Evolutionary conservation across 2,888 invertebrate genomes (phyloP).

Genomic region (Carabus problematicus): DNA sequence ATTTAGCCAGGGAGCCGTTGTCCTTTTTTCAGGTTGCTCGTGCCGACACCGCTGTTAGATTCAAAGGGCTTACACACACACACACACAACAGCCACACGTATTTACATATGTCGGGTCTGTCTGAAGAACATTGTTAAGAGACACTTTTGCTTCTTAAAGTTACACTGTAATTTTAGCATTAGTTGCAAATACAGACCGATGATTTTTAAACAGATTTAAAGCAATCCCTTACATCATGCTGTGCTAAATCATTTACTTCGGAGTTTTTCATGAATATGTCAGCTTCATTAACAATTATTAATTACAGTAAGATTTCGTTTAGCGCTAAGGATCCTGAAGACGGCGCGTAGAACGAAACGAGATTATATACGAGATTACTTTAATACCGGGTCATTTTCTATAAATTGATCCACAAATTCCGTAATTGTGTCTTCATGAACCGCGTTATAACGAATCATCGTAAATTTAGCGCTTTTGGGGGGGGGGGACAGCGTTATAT

Average conservation of each 20-base stretch:
- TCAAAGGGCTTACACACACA: no score
- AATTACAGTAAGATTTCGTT: no score
- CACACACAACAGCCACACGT: no score
- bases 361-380: not conserved
- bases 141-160: conserved; percentile 10
- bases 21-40: conserved; percentile 17
- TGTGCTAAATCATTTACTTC: not conserved
- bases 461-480: not conserved
- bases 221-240: not conserved
- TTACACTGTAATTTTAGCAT: conserved; percentile 35
- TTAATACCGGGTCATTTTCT: no score
- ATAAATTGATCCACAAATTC: no score
- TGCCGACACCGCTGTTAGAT: not conserved
- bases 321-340: no score
- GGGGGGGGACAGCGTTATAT: not conserved
- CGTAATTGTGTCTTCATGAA: no score
- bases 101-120: not conserved
- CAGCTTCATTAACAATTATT: not conserved
- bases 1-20: no score
- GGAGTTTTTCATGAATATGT: not conserved
- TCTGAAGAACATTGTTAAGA: not conserved
- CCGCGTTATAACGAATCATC: no score
- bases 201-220: not conserved
- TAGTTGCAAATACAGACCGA: conserved; percentile 9
- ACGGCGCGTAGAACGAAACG: no score